Conservation (phyloP, 1,140 invertebrate genomes). For the Oreohelix idahoensis region DNA sequence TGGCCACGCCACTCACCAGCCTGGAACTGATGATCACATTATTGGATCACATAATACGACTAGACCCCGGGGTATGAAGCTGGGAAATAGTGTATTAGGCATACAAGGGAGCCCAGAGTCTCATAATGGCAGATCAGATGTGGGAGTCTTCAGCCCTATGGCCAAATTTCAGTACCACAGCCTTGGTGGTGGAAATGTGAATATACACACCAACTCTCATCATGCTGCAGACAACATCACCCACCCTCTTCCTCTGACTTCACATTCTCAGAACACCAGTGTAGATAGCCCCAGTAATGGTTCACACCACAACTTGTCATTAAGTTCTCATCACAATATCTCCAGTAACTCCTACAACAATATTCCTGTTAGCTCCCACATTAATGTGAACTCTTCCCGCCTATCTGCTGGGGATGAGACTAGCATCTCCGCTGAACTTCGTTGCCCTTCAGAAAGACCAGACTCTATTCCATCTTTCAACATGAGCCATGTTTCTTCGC, state of each 20-base stretch:
- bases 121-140: not conserved
- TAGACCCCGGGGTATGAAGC: constrained; percentile 44
- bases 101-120: constrained; percentile 6
- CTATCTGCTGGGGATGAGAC: constrained; percentile 52
- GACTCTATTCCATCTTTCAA: constrained; percentile 59
- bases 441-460: constrained; percentile 51
- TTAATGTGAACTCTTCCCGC: constrained; percentile 19
- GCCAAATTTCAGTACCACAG: not conserved
- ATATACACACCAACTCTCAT: not conserved
- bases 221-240: not conserved
- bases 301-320: not conserved
- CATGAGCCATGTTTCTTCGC: constrained; percentile 51
- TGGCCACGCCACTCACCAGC: constrained; percentile 41
- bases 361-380: constrained; percentile 20
- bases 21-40: constrained; percentile 58
- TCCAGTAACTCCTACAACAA: constrained; percentile 24
- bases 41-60: constrained; percentile 54
- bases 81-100: not conserved
- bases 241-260: not conserved
- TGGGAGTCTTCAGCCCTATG: constrained; percentile 29
- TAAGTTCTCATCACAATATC: not conserved
- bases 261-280: not conserved
- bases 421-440: constrained; percentile 37
- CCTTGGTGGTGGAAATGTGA: not conserved
- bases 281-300: not conserved